Conservation (phyloP, 37 sponge, comb jelly and placozoan genomes). For the Hormiphora californensis region DNA sequence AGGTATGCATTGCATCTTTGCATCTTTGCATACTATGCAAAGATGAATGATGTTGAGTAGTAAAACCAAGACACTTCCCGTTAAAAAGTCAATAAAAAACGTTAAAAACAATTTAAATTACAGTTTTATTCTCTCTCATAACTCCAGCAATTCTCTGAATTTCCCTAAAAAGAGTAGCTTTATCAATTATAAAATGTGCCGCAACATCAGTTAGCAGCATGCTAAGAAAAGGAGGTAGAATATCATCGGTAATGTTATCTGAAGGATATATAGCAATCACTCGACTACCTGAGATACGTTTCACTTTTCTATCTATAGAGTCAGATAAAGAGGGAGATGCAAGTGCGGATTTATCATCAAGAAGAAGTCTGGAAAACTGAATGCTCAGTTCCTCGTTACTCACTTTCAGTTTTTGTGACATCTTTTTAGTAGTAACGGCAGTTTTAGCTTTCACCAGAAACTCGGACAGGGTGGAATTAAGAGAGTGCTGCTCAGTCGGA, state of each 20-base stretch:
- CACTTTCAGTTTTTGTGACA: too few species aligned
- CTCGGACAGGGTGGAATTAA: neutral
- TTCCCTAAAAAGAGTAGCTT: neutral
- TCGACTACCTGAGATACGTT: neutral
- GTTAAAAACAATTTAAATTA: neutral
- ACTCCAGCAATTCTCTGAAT: neutral
- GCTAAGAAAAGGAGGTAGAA: neutral
- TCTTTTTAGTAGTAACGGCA: neutral
- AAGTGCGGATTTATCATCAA: neutral
- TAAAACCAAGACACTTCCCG: neutral
- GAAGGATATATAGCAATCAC: neutral
- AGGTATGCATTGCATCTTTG: too few species aligned
- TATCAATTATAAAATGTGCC: neutral
- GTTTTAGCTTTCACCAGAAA: neutral
- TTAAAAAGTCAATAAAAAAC: neutral
- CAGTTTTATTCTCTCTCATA: neutral
- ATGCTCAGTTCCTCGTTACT: neutral
- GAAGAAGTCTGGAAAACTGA: neutral
- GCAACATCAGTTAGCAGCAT: constrained; percentile 7
- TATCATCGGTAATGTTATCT: neutral
- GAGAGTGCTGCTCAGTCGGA: neutral
- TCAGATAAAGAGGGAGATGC: neutral
- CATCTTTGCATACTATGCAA: too few species aligned
- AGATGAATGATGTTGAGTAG: too few species aligned
- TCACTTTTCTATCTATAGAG: neutral